A percentile compares a stretch with the other conserved stretches of the same genome.
Evolutionary conservation across 2,888 invertebrate genomes (phyloP).

Genomic region (Pyralis farinalis): DNA sequence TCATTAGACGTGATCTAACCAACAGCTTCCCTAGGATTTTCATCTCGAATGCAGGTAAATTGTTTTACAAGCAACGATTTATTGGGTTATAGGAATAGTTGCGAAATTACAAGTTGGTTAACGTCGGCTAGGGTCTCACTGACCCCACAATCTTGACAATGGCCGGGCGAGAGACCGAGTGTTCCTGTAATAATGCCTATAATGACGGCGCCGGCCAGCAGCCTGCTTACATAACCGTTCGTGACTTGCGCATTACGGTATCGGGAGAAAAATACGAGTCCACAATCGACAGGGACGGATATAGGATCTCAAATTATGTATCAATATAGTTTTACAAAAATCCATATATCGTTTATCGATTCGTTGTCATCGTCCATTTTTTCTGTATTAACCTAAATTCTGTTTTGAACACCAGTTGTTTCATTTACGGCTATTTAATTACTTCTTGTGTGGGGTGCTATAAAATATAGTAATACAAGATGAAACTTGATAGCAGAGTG

Average conservation of each 20-base stretch:
- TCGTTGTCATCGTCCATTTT: too few relatives aligned
- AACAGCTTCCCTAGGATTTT: conserved; percentile 37
- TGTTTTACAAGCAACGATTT: conserved; percentile 72
- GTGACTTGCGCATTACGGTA: conserved; percentile 80
- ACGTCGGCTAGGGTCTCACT: conserved; percentile 52
- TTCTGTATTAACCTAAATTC: too few relatives aligned
- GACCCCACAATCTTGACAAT: conserved; percentile 81
- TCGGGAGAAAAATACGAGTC: conserved; percentile 67
- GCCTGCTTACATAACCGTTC: conserved; percentile 79
- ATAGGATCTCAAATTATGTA: too few relatives aligned
- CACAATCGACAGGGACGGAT: conserved; percentile 45
- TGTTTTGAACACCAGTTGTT: background rate
- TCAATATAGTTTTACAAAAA: conserved; percentile 13
- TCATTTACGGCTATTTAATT: too few relatives aligned
- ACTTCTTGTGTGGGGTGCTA: too few relatives aligned
- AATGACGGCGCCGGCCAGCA: conserved; percentile 71
- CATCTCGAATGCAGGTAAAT: conserved; percentile 48
- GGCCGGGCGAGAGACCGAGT: conserved; percentile 59
- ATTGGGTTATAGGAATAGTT: conserved; percentile 69
- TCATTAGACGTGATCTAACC: conserved; percentile 55
- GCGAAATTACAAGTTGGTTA: conserved; percentile 72
- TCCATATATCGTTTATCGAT: background rate
- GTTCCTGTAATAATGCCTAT: conserved; percentile 72
- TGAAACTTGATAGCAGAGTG: too few relatives aligned
- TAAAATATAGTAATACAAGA: too few relatives aligned